Evolutionary conservation across 1,140 invertebrate genomes (phyloP).

Genomic region (Drosophila kanapiae): DNA sequence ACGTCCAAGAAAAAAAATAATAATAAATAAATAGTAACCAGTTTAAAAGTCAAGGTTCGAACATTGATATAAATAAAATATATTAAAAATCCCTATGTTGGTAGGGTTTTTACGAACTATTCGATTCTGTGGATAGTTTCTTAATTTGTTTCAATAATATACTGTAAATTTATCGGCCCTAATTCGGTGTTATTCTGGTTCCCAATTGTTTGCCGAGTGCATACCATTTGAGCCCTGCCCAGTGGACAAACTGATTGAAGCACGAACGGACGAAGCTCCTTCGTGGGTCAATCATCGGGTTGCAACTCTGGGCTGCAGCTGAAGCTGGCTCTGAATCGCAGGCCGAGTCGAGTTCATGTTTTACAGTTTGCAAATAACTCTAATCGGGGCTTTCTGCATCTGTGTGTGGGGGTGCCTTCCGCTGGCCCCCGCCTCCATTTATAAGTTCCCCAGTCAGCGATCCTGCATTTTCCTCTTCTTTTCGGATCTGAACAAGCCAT

Average conservation of each 20-base stretch:
- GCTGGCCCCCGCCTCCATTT: not conserved
- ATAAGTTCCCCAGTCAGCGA: conserved; percentile 8
- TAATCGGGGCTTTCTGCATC: conserved; percentile 38
- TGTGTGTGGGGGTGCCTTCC: conserved; percentile 40
- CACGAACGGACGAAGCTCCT: conserved; percentile 59
- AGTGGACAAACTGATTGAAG: conserved; percentile 68
- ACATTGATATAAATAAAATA: too few relatives aligned
- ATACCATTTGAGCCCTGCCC: conserved; percentile 40
- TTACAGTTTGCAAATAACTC: conserved; percentile 59
- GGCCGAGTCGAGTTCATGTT: conserved; percentile 61
- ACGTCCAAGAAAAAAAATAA: too few relatives aligned
- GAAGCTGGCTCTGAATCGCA: conserved; percentile 1
- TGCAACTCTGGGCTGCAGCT: conserved; percentile 17
- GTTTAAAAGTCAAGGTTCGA: too few relatives aligned
- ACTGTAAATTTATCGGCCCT: not conserved
- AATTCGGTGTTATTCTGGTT: not conserved
- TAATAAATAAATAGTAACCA: too few relatives aligned
- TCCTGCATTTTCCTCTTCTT: conserved; percentile 39
- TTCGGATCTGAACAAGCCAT: conserved; percentile 59
- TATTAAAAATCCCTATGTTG: too few relatives aligned
- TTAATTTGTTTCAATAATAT: not conserved
- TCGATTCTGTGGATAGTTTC: not conserved
- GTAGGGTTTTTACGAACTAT: too few relatives aligned
- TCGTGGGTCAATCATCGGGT: conserved; percentile 64
- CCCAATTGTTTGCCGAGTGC: conserved; percentile 1